phyloP scores from a whole-genome alignment of 2,113 vertebrate species.

The Rhinolophus sinicus region DNA sequence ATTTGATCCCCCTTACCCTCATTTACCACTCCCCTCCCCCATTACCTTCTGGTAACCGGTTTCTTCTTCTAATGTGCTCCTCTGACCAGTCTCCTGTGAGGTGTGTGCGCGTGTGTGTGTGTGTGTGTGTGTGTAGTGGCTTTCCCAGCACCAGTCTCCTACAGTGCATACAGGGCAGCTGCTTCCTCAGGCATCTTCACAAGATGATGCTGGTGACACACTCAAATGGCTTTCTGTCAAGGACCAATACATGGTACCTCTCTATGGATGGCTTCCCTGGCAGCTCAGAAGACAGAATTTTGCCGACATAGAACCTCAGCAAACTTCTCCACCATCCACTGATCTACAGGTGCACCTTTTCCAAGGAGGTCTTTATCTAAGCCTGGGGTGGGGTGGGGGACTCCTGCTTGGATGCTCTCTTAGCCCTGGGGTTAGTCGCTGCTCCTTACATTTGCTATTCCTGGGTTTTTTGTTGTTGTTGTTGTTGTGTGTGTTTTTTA shows the following conservation, averaged over 20 bases:
- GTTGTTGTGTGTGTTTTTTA: accelerated
- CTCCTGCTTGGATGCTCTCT: neutral
- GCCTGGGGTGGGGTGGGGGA: accelerated
- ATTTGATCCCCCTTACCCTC: too few species aligned
- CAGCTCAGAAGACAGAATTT: neutral
- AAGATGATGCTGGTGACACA: neutral
- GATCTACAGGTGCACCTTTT: neutral
- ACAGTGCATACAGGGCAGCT: neutral
- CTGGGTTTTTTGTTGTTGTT: accelerated
- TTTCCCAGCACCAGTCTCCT: neutral
- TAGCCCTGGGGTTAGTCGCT: neutral
- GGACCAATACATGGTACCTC: neutral
- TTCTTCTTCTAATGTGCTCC: too few species aligned
- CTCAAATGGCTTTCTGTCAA: neutral
- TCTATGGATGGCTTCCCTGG: neutral
- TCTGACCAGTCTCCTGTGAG: neutral
- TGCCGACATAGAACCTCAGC: neutral
- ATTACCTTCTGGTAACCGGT: too few species aligned
- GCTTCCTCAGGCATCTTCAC: too few species aligned
- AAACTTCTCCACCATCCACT: neutral
- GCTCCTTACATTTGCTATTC: neutral
- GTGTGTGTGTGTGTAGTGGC: too few species aligned
- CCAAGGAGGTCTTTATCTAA: neutral
- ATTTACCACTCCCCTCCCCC: too few species aligned
- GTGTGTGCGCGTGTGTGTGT: too few species aligned